These are phyloP conservation scores for Choloepus didactylus DNA, from an alignment of 2,797 vertebrate genomes.

Conservation along the genomic window DNA sequence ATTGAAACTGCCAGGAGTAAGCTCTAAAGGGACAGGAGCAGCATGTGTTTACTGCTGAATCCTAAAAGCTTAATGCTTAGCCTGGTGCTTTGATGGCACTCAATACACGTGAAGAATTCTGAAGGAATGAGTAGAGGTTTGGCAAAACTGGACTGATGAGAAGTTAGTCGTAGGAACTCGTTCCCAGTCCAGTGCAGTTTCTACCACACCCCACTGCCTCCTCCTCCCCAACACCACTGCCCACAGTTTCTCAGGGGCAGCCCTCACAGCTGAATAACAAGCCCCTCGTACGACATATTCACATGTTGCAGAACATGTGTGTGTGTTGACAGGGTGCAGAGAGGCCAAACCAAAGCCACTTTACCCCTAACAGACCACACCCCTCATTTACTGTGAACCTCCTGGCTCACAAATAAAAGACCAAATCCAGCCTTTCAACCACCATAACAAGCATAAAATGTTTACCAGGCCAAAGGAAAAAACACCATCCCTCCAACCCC, in stretches of 20 bases:
- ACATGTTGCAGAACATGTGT: background rate
- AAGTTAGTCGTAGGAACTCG: background rate
- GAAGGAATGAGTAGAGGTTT: background rate
- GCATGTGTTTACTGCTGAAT: background rate
- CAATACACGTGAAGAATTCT: background rate
- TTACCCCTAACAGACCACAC: slow-evolving; percentile 65
- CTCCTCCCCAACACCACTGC: background rate
- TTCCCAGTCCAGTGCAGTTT: background rate
- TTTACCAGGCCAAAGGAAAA: slow-evolving; percentile 53
- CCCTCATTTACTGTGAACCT: slow-evolving; percentile 72
- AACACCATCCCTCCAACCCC: slow-evolving; percentile 23
- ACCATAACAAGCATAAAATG: slow-evolving; percentile 54
- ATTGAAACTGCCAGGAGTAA: background rate
- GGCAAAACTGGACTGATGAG: background rate
- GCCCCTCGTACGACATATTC: background rate
- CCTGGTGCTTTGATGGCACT: too few species aligned
- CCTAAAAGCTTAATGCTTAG: background rate
- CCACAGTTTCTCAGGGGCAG: background rate
- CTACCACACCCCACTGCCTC: background rate
- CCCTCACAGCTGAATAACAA: background rate
- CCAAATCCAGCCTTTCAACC: slow-evolving; percentile 53
- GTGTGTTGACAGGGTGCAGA: background rate
- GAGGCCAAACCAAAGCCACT: slow-evolving; percentile 64
- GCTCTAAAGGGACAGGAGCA: background rate
- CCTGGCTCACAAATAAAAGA: slow-evolving; percentile 59